Evolutionary conservation across 1,140 invertebrate genomes (phyloP), one percentile per base, ranked within the genome.

Genomic region (Thalassaphorura encarpata): DNA sequence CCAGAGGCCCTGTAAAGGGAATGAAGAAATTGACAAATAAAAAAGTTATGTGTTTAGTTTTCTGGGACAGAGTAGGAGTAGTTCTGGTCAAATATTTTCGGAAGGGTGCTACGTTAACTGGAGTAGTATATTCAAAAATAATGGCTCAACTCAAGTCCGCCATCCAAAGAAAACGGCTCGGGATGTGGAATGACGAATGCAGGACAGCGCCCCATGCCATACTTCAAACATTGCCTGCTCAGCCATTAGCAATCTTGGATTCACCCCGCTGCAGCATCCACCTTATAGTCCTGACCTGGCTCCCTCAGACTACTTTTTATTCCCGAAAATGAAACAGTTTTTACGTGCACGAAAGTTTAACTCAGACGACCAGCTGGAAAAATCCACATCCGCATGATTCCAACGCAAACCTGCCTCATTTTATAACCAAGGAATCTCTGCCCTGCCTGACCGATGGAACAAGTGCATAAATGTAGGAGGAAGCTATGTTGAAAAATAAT

Each of bases 231-330:
- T 63, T 56, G 58, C 68, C 16, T 65, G 65, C 54, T 54, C 63
- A 46, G 50, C 55, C 54, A 42, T 75, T 23, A 51, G 67, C 19
- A 68, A 52, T 62, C 66, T 72, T 43, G 49, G 62, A 19, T 73
- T 70, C 66, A 67, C 73, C 69, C 61, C 71, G 59, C 72, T 78
- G 40, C 65, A 63, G 26, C 72, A 76, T 58, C 70, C 68, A 67
- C 70, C 71, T 31, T 75, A 74, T 60, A 70, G 62, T 46, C 70
- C 69, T 56, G 70, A 76, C 64, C 61, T 75, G 26, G 67, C 69
- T 42, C 69, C 69, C 33, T 69, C 67, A 39, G 71, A 75, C 62
- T 73, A 69, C 39, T 69, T 66, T 62, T 64, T 68, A 28, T 71
- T 72, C 60, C 46, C 43, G 41, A 40, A 47, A 23, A 27, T 58